Conservation (phyloP, 2,797 vertebrate species). For the Falco novaeseelandiae region DNA sequence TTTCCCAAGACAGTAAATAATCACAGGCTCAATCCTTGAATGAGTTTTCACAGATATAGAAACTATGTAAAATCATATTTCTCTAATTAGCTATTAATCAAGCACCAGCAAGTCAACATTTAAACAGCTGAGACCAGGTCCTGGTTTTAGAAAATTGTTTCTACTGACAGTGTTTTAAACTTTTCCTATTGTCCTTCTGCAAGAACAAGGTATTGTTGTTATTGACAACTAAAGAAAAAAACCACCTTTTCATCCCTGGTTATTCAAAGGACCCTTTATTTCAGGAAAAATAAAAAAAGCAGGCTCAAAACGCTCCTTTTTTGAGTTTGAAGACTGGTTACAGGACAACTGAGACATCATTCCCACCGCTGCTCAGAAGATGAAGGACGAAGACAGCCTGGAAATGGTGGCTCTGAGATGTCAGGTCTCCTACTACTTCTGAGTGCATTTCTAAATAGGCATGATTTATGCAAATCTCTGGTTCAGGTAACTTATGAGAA, state of each 20-base stretch:
- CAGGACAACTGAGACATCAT: neutral
- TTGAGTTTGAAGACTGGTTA: neutral
- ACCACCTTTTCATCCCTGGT: neutral
- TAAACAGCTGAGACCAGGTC: constrained; percentile 28
- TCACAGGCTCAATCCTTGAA: constrained; percentile 12
- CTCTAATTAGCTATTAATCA: constrained; percentile 54
- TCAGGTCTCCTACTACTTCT: neutral
- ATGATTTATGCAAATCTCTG: neutral
- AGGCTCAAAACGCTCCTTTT: neutral
- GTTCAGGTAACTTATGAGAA: neutral
- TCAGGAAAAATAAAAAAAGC: neutral
- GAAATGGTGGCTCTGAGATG: neutral
- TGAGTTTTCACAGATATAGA: constrained; percentile 16
- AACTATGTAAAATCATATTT: constrained; percentile 5
- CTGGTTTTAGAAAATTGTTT: neutral
- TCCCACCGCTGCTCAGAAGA: neutral
- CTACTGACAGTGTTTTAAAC: neutral
- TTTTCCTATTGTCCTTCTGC: neutral
- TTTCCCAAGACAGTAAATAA: neutral
- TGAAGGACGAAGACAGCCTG: neutral
- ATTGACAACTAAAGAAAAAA: neutral
- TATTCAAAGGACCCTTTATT: neutral
- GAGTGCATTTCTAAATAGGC: neutral
- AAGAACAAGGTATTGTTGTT: neutral
- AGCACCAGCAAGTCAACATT: constrained; percentile 12